Percentiles rank a stretch among this genome's conserved stretches.
Conservation (phyloP, 2,113 vertebrate genomes). For the Jacana jacana region DNA sequence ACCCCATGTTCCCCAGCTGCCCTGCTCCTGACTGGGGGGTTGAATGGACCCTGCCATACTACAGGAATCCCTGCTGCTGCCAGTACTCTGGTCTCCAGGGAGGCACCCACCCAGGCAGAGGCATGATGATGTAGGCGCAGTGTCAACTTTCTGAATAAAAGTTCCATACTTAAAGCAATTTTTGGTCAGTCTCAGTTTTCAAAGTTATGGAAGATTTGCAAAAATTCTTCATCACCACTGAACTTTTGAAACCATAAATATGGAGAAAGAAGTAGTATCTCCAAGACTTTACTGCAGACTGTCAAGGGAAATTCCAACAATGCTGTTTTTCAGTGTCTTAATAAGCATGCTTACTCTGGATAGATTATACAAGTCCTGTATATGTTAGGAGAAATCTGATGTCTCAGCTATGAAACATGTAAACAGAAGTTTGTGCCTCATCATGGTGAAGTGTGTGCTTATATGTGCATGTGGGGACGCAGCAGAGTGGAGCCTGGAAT, state of each 20-base stretch:
- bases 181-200: not conserved
- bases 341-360: not conserved
- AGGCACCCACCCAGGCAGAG: not conserved
- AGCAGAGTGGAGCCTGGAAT: not conserved
- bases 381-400: not conserved
- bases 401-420: not conserved
- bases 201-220: not conserved
- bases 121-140: not conserved
- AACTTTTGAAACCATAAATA: not conserved
- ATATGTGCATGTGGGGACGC: rapidly evolving
- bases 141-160: not conserved
- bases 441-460: not conserved
- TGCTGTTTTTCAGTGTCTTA: not conserved
- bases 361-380: not conserved
- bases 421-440: not conserved
- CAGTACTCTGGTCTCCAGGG: not conserved
- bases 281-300: not conserved
- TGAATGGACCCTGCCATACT: not conserved
- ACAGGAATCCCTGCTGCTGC: rapidly evolving
- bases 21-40: not conserved
- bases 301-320: not conserved
- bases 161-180: not conserved
- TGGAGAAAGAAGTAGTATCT: not conserved
- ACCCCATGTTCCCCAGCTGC: not conserved
- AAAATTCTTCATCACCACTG: not conserved